Conservation (phyloP, 2,797 vertebrate species). For the Octomys mimax region DNA sequence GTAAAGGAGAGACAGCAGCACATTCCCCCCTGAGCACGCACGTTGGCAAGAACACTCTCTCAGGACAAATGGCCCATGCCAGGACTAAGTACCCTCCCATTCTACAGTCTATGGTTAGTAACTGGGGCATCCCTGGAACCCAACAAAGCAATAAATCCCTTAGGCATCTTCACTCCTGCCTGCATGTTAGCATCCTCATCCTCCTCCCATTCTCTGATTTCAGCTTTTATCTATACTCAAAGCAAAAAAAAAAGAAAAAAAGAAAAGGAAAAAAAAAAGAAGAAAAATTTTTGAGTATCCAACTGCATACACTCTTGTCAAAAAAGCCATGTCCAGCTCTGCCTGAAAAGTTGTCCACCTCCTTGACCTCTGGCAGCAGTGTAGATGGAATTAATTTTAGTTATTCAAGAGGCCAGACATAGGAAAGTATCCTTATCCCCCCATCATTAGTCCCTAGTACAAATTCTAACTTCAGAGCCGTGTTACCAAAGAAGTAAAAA, state of each 20-base stretch:
- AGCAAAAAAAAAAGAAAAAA: background rate
- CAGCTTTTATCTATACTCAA: background rate
- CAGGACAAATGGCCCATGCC: background rate
- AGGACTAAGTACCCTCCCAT: fast-evolving
- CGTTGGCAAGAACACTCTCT: background rate
- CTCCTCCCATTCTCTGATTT: background rate
- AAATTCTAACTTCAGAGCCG: background rate
- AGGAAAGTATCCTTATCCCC: background rate
- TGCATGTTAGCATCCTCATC: too few relatives aligned
- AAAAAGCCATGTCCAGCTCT: background rate
- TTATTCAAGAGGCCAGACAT: too few relatives aligned
- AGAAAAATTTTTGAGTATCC: background rate
- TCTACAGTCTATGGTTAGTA: background rate
- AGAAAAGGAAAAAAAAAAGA: too few relatives aligned
- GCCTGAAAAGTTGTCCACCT: background rate
- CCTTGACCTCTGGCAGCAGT: background rate
- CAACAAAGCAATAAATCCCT: background rate
- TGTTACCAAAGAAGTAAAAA: background rate
- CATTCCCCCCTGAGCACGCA: background rate
- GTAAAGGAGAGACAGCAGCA: background rate
- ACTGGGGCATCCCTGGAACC: background rate
- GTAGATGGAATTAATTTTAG: background rate
- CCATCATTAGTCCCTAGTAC: background rate
- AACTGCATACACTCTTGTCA: fast-evolving
- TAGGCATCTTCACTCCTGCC: background rate